These are phyloP conservation scores for Rallus crepitans DNA, from an alignment of 2,797 vertebrate species.

Conservation along the genomic window DNA sequence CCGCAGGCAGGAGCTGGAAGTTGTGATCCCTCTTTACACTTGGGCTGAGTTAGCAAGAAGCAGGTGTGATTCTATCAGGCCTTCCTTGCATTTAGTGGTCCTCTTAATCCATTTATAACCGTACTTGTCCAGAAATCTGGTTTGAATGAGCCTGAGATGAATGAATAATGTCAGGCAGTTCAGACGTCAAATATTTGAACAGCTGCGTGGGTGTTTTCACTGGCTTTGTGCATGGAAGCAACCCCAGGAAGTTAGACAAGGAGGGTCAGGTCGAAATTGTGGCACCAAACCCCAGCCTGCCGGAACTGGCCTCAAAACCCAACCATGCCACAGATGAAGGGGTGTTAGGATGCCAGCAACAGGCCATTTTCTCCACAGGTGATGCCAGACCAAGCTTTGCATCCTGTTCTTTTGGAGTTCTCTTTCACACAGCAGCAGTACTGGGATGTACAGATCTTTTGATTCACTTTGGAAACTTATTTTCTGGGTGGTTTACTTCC, in stretches of 20 bases:
- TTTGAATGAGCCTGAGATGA: slow-evolving; percentile 79
- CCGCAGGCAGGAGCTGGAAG: not conserved
- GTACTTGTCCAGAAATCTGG: slow-evolving; percentile 82
- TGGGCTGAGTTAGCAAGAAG: slow-evolving; percentile 66
- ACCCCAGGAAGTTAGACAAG: slow-evolving; percentile 72
- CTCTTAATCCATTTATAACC: slow-evolving; percentile 80
- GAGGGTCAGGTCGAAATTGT: slow-evolving; percentile 50
- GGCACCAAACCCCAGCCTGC: not conserved
- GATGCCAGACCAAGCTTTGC: not conserved
- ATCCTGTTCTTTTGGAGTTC: not conserved
- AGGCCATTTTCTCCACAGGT: rapidly evolving
- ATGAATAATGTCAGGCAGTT: slow-evolving; percentile 83
- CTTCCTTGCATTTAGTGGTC: slow-evolving; percentile 61
- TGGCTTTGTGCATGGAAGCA: slow-evolving; percentile 78
- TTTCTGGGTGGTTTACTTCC: not conserved
- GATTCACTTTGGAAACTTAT: not conserved
- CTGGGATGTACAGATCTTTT: not conserved
- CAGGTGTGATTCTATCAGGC: slow-evolving; percentile 71
- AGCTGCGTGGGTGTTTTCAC: slow-evolving; percentile 81
- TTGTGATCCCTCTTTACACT: slow-evolving; percentile 48
- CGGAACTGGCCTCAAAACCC: not conserved
- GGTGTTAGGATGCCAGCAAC: not conserved
- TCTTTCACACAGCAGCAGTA: not conserved
- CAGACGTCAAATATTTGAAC: slow-evolving; percentile 87
- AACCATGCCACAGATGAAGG: not conserved